These are phyloP conservation scores for Falco rusticolus DNA, from an alignment of 2,797 vertebrate species.

Conservation along the genomic window DNA sequence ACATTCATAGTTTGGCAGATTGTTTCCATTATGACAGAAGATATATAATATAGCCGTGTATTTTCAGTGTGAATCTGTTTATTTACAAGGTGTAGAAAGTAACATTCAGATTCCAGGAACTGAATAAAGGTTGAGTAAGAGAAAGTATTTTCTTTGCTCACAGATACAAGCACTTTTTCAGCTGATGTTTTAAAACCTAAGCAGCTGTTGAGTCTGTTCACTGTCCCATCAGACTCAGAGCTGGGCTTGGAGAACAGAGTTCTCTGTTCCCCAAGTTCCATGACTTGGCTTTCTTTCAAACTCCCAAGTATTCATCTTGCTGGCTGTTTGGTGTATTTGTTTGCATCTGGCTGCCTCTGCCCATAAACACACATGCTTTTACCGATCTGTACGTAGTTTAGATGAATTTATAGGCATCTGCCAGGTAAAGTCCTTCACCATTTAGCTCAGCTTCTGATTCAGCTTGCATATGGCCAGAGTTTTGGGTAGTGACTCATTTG, in stretches of 20 bases:
- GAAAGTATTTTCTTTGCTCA: neutral
- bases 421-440: neutral
- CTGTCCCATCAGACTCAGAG: too few relatives aligned
- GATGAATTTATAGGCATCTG: neutral
- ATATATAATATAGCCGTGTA: neutral
- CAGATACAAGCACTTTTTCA: neutral
- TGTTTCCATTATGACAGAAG: neutral
- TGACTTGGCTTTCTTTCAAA: neutral
- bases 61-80: neutral
- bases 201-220: too few relatives aligned
- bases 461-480: neutral
- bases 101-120: neutral
- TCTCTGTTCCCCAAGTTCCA: neutral
- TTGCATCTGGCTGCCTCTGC: neutral
- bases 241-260: neutral
- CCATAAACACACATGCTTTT: neutral
- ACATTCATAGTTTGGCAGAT: neutral
- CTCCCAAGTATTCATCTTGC: neutral
- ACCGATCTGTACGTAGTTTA: neutral
- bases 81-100: neutral
- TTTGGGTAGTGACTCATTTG: neutral
- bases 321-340: neutral
- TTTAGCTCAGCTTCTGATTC: neutral
- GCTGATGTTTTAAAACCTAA: too few relatives aligned
- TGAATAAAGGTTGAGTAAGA: neutral